phyloP scores from a whole-genome alignment of 2,113 vertebrate genomes.

The Clupea harengus region DNA sequence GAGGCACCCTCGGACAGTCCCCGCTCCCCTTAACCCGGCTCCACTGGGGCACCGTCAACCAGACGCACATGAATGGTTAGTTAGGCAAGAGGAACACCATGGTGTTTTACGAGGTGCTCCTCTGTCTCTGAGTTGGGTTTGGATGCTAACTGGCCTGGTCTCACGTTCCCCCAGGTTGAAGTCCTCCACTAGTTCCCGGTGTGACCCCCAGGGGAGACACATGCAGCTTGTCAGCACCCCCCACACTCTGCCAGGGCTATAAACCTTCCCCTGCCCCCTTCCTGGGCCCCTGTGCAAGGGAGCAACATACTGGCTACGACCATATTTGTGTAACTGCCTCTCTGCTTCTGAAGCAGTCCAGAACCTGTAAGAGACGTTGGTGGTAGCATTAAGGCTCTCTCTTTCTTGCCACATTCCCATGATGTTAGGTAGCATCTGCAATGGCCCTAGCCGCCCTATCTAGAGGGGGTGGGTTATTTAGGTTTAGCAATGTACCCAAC shows the following conservation, averaged over 20 bases:
- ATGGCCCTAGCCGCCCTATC: neutral
- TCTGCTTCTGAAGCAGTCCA: neutral
- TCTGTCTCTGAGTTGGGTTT: slow-evolving; percentile 14
- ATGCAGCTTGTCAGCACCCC: slow-evolving; percentile 64
- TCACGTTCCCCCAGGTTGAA: slow-evolving; percentile 41
- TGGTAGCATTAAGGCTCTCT: neutral
- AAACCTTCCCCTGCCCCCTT: slow-evolving; percentile 66
- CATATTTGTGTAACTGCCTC: neutral
- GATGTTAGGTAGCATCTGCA: neutral
- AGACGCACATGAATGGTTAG: neutral
- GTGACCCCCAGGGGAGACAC: slow-evolving; percentile 63
- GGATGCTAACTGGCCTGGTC: slow-evolving; percentile 16
- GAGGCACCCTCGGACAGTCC: neutral
- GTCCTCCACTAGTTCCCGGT: slow-evolving; percentile 44
- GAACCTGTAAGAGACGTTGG: neutral
- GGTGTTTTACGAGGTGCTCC: neutral
- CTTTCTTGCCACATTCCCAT: neutral
- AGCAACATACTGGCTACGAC: neutral
- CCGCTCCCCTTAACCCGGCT: neutral
- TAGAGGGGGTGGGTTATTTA: neutral
- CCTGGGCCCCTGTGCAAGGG: slow-evolving; percentile 55
- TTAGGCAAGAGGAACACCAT: neutral
- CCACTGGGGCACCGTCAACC: neutral
- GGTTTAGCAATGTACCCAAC: neutral
- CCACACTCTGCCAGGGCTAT: slow-evolving; percentile 64